phyloP scores from a whole-genome alignment of 1,140 invertebrate species.

The Anagrus nilaparvatae region DNA sequence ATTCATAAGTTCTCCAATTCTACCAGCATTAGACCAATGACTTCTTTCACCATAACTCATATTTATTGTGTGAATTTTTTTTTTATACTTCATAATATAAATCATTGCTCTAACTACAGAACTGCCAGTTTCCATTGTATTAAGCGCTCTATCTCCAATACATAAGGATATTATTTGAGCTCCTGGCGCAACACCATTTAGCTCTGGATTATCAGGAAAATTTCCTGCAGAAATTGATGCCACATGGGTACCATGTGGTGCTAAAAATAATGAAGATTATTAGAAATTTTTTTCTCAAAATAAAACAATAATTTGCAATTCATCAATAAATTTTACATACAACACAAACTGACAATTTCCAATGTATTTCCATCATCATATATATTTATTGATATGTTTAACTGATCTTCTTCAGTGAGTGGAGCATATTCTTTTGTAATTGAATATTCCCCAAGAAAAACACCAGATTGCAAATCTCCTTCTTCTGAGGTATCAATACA shows the following conservation, averaged over 20 bases:
- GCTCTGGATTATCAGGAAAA: constrained; percentile 81
- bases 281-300: constrained; percentile 4
- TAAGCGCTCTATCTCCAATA: constrained; percentile 81
- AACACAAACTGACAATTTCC: constrained; percentile 88
- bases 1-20: constrained; percentile 74
- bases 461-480: constrained; percentile 67
- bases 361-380: constrained; percentile 84
- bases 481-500: constrained; percentile 79
- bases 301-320: constrained; percentile 12
- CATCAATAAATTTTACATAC: constrained; percentile 49
- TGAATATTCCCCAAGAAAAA: constrained; percentile 76
- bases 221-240: constrained; percentile 88
- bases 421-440: constrained; percentile 70
- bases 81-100: constrained; percentile 61
- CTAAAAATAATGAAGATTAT: constrained; percentile 41
- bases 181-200: constrained; percentile 92
- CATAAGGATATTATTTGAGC: constrained; percentile 90
- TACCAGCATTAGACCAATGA: constrained; percentile 80
- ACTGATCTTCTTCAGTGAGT: constrained; percentile 65
- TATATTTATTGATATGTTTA: constrained; percentile 89
- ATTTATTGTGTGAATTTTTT: constrained; percentile 81
- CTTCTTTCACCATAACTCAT: constrained; percentile 97
- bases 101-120: constrained; percentile 85
- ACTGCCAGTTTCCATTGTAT: constrained; percentile 94
- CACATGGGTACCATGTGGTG: constrained; percentile 93